Conservation (phyloP, 1,140 invertebrate species). For the Akabosia matsudoensis region DNA sequence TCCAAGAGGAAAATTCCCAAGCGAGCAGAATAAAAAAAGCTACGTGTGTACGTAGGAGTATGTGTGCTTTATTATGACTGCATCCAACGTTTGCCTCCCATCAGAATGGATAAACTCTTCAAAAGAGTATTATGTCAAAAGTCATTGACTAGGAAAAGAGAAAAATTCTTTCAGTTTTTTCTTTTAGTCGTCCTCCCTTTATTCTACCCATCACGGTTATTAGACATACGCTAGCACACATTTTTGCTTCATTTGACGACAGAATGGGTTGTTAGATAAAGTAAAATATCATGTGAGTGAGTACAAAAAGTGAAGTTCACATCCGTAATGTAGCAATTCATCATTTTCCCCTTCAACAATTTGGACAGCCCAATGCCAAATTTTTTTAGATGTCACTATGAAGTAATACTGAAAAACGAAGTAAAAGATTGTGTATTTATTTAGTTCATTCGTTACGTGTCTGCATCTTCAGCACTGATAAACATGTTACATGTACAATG, state of each 20-base stretch:
- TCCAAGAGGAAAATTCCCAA: background rate
- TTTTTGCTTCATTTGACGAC: background rate
- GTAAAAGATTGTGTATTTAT: no score
- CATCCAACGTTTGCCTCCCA: background rate
- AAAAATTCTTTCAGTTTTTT: background rate
- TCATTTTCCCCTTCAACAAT: background rate
- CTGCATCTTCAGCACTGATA: no score
- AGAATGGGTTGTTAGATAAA: no score
- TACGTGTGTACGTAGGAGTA: background rate
- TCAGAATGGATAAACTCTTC: constrained; percentile 18
- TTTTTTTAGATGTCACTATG: background rate
- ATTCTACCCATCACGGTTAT: background rate
- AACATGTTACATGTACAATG: no score
- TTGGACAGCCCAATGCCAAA: constrained; percentile 19
- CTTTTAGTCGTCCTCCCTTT: background rate
- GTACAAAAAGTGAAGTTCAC: background rate
- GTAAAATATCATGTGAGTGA: no score
- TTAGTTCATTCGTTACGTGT: no score
- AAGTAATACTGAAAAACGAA: background rate
- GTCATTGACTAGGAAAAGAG: background rate
- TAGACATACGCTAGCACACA: background rate
- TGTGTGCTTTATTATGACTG: background rate
- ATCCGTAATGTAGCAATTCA: constrained; percentile 14
- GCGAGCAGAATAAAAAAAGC: background rate
- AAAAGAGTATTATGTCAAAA: constrained; percentile 25